Percentiles rank a stretch among this genome's conserved stretches.
Evolutionary conservation across 2,797 vertebrate genomes (phyloP).

Genomic region (Paratrypauchen microcephalus): DNA sequence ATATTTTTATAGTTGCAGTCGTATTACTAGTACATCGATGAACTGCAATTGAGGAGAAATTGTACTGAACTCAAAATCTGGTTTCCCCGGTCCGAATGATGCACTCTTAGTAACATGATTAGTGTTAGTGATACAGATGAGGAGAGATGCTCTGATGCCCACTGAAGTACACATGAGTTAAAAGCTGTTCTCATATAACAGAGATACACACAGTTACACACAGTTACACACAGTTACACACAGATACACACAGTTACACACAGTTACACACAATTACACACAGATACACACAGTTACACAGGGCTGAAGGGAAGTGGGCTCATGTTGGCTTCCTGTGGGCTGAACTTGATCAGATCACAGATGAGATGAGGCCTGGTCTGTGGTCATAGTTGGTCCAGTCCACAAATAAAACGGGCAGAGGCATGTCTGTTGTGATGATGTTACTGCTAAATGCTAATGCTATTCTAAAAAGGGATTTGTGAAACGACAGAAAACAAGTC

Average conservation of each 20-base stretch:
- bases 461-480: too few species aligned
- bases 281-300: not conserved
- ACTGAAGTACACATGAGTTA: conserved; percentile 8
- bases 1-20: too few species aligned
- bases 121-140: not conserved
- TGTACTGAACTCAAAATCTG: too few species aligned
- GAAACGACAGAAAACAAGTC: too few species aligned
- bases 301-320: not conserved
- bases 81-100: not conserved
- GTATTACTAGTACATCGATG: too few species aligned
- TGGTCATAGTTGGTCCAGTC: not conserved
- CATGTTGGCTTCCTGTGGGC: conserved; percentile 6
- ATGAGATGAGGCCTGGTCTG: not conserved
- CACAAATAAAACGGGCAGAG: not conserved
- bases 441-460: too few species aligned
- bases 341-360: conserved; percentile 11
- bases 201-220: too few species aligned
- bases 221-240: not conserved
- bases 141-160: conserved; percentile 1
- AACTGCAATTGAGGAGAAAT: too few species aligned
- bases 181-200: conserved; percentile 14
- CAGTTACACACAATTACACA: not conserved
- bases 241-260: not conserved
- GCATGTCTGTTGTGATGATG: too few species aligned
- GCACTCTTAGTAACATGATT: not conserved